Evolutionary conservation across 2,113 vertebrate genomes (phyloP), one percentile per base, ranked within the genome.

Genomic region (Sander vitreus): DNA sequence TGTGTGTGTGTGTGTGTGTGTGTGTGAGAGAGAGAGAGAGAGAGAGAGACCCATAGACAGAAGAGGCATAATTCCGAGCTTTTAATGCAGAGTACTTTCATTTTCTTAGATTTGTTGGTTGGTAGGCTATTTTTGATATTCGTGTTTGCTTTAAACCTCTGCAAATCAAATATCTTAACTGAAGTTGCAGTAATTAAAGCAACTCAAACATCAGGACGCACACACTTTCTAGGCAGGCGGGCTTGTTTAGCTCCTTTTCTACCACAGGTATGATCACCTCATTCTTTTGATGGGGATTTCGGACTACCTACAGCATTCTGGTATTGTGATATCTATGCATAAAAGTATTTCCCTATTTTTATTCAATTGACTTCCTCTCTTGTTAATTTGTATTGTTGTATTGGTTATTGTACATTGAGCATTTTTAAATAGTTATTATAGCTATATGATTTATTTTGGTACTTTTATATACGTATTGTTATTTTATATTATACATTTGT

Each of bases 181-280:
- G 7, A 21, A 21, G 27, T 1, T 43, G 16, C 7, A n/a, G 45
- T 48, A 21, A 30, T 19, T 33, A 33, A 33, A 33, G 33, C 23
- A 6, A 25, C 8, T 25, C 8, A 19, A 21, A 21, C 11, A 2
- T 0, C 6, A 48, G 2, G 11, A 15, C 1, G 11, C 43, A 0
- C 4, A 33, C 8, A 13, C 55, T 67, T 8, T 51, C 58, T 15
- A 15, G n/a, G 1, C 1, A 63, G 64, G 67, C 8, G 25, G 47
- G 19, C 51, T 75, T 45, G 58, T 68, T 69, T 73, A 63, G 15
- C 16, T 9, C 2, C 2, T 48, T 9, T 1, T 47, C 39, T 54
- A 57, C 8, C 0, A 5, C 12, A 2, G 6, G 6, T 33, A 8
- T 54, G 11, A 30, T 70, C 71, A 64, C 50, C 1, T 69, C 57